These are phyloP conservation scores for Mirza zaza DNA, from an alignment of 2,113 vertebrate genomes.

Conservation along the genomic window DNA sequence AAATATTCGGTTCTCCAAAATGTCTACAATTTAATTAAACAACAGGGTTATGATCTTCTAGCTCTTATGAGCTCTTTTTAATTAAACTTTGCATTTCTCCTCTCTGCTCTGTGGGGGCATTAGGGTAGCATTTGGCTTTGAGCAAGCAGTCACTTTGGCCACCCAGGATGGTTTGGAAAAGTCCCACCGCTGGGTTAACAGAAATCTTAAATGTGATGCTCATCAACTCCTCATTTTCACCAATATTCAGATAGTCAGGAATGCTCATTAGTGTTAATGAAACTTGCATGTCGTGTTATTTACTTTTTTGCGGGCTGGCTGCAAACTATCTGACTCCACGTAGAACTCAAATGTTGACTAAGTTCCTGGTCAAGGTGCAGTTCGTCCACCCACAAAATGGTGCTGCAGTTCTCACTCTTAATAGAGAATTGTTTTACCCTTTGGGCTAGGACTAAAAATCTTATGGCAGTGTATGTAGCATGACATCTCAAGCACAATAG, in stretches of 20 bases:
- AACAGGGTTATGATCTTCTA: constrained; percentile 14
- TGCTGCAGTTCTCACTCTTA: not conserved
- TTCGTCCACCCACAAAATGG: not conserved
- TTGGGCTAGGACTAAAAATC: not conserved
- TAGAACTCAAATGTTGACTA: not conserved
- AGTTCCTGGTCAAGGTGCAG: constrained; percentile 12
- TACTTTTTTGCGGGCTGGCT: not conserved
- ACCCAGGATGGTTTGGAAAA: constrained; percentile 45
- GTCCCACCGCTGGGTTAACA: constrained; percentile 33
- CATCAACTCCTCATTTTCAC: constrained; percentile 38
- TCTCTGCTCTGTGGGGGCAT: not conserved
- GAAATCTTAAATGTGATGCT: constrained; percentile 38
- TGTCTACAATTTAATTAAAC: constrained; percentile 62
- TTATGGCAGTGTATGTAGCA: not conserved
- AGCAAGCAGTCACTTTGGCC: constrained; percentile 23
- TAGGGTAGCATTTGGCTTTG: constrained; percentile 40
- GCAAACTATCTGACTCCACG: not conserved
- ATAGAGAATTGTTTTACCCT: not conserved
- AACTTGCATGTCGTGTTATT: not conserved
- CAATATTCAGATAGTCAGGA: constrained; percentile 38
- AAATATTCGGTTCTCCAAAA: constrained; percentile 29
- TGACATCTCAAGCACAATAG: not conserved
- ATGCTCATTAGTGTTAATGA: constrained; percentile 19
- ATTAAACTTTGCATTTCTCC: constrained; percentile 63
- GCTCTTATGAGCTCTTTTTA: constrained; percentile 53